Percentiles rank a stretch among this genome's conserved stretches.
Conservation (phyloP, 2,888 invertebrate species). For the Agrotis exclamationis region DNA sequence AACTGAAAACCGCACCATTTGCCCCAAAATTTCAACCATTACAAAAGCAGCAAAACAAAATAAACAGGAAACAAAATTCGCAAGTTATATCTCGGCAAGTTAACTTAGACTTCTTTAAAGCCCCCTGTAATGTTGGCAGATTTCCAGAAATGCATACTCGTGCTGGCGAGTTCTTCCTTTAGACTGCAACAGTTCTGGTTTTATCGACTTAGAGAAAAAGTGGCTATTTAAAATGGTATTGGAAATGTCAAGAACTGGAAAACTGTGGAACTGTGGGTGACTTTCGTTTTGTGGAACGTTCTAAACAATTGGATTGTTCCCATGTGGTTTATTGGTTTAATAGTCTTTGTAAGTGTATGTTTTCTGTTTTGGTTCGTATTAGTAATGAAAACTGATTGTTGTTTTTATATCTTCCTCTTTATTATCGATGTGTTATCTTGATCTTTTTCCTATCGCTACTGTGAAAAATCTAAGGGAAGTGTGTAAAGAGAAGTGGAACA, state of each 20-base stretch:
- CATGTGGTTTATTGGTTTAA: constrained; percentile 15
- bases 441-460: no score
- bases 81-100: constrained; percentile 55
- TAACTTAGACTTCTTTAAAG: constrained; percentile 55
- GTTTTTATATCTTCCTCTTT: not conserved
- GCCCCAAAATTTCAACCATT: constrained; percentile 36
- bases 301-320: not conserved
- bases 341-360: constrained; percentile 2
- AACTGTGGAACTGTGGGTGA: constrained; percentile 33
- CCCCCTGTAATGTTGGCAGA: constrained; percentile 58
- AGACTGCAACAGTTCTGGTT: constrained; percentile 33
- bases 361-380: not conserved
- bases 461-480: no score
- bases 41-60: constrained; percentile 52
- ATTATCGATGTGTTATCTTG: no score
- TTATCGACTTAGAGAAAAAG: constrained; percentile 52
- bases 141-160: constrained; percentile 59
- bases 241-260: constrained; percentile 56
- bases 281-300: constrained; percentile 36
- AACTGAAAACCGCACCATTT: constrained; percentile 30
- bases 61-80: constrained; percentile 51
- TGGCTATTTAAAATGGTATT: constrained; percentile 58
- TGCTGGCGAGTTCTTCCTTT: constrained; percentile 37
- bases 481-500: no score
- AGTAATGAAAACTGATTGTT: not conserved